Evolutionary conservation across 2,113 vertebrate species (phyloP).

Genomic region (Thunnus maccoyii): DNA sequence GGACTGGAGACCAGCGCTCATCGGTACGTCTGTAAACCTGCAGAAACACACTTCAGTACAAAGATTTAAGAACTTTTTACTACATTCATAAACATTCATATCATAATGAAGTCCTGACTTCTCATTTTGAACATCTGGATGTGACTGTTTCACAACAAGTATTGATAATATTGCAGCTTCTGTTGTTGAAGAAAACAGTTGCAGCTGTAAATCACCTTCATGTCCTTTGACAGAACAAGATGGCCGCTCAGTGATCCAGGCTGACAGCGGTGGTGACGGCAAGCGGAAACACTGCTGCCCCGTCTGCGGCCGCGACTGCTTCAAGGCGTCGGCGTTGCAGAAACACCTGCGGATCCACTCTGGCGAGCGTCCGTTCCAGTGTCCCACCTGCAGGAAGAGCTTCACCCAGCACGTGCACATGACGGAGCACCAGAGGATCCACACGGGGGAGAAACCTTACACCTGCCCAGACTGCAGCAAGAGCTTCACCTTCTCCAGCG

Average conservation of each 20-base stretch:
- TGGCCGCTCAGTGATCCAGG: background rate
- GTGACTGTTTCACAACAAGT: too few species aligned
- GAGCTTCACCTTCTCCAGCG: conserved; percentile 76
- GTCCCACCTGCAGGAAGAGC: conserved; percentile 70
- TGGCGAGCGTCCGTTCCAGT: conserved; percentile 70
- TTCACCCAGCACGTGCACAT: conserved; percentile 74
- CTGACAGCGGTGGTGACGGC: background rate
- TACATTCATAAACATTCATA: too few species aligned
- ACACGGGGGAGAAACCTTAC: conserved; percentile 73
- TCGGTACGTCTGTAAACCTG: conserved; percentile 10
- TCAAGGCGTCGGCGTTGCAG: conserved; percentile 71
- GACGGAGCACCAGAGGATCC: conserved; percentile 74
- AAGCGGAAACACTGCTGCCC: conserved; percentile 55
- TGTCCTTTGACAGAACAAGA: conserved; percentile 5
- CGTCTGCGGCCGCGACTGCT: conserved; percentile 67
- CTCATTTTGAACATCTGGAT: too few species aligned
- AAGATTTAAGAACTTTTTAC: background rate
- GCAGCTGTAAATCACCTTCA: background rate
- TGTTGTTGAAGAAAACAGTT: too few species aligned
- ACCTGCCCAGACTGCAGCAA: conserved; percentile 57
- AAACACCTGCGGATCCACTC: conserved; percentile 77
- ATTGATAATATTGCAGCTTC: too few species aligned
- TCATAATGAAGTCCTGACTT: too few species aligned
- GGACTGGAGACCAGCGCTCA: conserved; percentile 29
- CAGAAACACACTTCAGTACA: too few species aligned